phyloP scores from a whole-genome alignment of 1,140 invertebrate genomes.

The Anoplophora glabripennis region DNA sequence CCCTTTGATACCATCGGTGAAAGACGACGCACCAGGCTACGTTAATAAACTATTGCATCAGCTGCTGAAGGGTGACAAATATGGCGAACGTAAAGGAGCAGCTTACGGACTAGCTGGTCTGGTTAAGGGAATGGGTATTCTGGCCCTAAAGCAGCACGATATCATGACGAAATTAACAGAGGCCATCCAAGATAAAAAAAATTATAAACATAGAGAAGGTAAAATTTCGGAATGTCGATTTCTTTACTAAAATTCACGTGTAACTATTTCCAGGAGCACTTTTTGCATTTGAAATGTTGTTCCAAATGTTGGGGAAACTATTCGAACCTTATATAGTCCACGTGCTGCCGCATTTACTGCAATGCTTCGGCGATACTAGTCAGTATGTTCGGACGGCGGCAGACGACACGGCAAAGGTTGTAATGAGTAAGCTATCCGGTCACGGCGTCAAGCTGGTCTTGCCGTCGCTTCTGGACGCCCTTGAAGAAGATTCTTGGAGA shows the following conservation, averaged over 20 bases:
- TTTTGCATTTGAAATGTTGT: slow-evolving; percentile 97
- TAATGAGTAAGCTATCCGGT: slow-evolving; percentile 94
- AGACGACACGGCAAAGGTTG: slow-evolving; percentile 90
- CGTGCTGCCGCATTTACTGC: slow-evolving; percentile 88
- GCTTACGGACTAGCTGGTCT: slow-evolving; percentile 86
- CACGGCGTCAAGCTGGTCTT: slow-evolving; percentile 97
- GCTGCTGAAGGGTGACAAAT: slow-evolving; percentile 89
- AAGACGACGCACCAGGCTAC: slow-evolving; percentile 83
- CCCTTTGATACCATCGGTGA: slow-evolving; percentile 87
- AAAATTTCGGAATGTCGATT: slow-evolving; percentile 8
- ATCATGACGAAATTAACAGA: slow-evolving; percentile 93
- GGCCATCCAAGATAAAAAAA: slow-evolving; percentile 96
- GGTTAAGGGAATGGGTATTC: slow-evolving; percentile 94
- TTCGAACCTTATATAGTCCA: slow-evolving; percentile 99
- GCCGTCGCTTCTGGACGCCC: slow-evolving; percentile 83
- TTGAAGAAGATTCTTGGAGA: slow-evolving; percentile 98
- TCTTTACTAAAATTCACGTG: neutral
- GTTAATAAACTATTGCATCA: slow-evolving; percentile 86
- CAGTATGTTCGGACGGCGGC: slow-evolving; percentile 90
- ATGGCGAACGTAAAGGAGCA: slow-evolving; percentile 92
- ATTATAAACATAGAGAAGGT: slow-evolving; percentile 89
- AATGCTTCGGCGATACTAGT: slow-evolving; percentile 94
- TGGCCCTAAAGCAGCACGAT: slow-evolving; percentile 91
- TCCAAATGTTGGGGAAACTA: slow-evolving; percentile 87
- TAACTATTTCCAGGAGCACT: slow-evolving; percentile 69